A percentile compares a stretch with the other conserved stretches of the same genome.
These are phyloP conservation scores for Cyrtorhinus lividipennis DNA, from an alignment of 1,140 invertebrate genomes.

Conservation along the genomic window DNA sequence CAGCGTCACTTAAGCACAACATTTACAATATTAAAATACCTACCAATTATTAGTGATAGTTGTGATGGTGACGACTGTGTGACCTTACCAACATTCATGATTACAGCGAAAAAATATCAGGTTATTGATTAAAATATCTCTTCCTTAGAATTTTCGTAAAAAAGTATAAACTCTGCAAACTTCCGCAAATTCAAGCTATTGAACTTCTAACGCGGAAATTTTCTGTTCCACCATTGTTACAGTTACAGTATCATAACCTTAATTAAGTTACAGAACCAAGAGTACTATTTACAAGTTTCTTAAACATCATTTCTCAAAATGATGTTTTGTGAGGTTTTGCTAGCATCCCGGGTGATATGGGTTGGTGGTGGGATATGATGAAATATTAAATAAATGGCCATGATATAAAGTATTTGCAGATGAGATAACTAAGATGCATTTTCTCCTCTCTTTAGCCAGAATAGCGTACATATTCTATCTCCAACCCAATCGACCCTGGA, in stretches of 20 bases:
- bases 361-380: no score
- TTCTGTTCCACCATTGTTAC: not conserved
- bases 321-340: no score
- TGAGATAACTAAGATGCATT: no score
- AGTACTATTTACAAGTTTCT: no score
- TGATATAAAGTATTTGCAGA: no score
- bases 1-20: not conserved
- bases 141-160: not conserved
- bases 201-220: not conserved
- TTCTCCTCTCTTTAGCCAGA: no score
- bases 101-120: not conserved
- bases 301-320: no score
- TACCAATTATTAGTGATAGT: not conserved
- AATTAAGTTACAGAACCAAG: not conserved
- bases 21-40: not conserved
- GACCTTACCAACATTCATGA: not conserved
- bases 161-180: conserved; percentile 2
- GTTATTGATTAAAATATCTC: not conserved
- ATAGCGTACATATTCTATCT: no score
- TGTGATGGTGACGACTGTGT: not conserved
- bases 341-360: no score
- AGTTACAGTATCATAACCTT: not conserved
- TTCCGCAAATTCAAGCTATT: not conserved
- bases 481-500: no score
- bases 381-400: no score